Evolutionary conservation across 2,797 vertebrate genomes (phyloP).

Genomic region (Ceryle rudis): DNA sequence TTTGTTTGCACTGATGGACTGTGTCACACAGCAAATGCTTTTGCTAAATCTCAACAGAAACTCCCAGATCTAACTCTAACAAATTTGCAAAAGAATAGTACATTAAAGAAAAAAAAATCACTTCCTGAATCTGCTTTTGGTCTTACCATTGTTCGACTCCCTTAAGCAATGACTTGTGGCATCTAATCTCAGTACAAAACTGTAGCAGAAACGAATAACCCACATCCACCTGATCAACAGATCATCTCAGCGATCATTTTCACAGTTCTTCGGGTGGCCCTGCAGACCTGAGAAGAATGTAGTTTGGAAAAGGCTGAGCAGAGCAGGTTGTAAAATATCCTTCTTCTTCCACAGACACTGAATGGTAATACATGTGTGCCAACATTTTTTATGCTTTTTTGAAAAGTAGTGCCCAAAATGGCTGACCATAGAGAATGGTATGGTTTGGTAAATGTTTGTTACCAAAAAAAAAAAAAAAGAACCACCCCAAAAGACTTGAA

Average conservation of each 20-base stretch:
- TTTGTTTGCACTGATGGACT: neutral
- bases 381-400: neutral
- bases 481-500: neutral
- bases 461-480: neutral
- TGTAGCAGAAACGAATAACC: rapidly evolving
- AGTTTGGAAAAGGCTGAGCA: neutral
- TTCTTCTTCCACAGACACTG: neutral
- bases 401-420: neutral
- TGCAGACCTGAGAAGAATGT: neutral
- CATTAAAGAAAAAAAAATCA: neutral
- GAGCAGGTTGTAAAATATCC: neutral
- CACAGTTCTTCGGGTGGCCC: neutral
- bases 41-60: neutral
- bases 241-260: neutral
- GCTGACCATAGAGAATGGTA: neutral
- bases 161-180: neutral
- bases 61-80: neutral
- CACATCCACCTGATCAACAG: no score
- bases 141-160: neutral
- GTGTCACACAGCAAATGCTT: neutral
- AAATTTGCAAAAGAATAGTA: neutral
- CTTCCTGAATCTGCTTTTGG: neutral
- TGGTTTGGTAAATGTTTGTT: neutral
- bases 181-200: neutral
- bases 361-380: neutral